phyloP scores from a whole-genome alignment of 2,113 vertebrate genomes.

The Gyps fulvus region DNA sequence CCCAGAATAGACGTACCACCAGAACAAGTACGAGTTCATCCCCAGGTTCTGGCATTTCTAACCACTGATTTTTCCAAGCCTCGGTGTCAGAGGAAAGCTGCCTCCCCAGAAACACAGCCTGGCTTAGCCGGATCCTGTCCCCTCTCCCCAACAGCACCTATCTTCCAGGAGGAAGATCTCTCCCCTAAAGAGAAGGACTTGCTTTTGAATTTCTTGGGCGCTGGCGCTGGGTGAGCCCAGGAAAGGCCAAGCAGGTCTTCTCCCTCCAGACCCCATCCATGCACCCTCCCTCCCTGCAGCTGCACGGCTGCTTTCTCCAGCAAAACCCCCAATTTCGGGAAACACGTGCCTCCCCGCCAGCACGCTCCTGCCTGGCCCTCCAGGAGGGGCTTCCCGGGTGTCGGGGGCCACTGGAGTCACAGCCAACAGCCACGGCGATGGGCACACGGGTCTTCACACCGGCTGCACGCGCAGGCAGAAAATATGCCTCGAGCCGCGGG shows the following conservation, averaged over 20 bases:
- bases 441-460: background rate
- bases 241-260: background rate
- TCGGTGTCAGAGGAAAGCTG: background rate
- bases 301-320: background rate
- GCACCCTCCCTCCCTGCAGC: background rate
- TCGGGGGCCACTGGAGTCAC: background rate
- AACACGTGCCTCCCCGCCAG: fast-evolving
- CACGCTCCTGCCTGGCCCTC: background rate
- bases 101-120: background rate
- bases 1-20: background rate
- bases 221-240: fast-evolving
- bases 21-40: slow-evolving; percentile 13
- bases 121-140: background rate
- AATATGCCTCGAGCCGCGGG: fast-evolving
- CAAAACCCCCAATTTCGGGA: background rate
- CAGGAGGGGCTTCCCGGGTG: background rate
- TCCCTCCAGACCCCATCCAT: background rate
- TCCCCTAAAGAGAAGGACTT: background rate
- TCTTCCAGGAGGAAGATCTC: background rate
- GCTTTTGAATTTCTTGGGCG: background rate
- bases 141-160: background rate
- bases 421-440: background rate
- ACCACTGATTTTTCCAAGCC: background rate
- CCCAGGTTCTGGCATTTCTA: background rate
- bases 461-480: background rate